Conservation (phyloP, 2,888 invertebrate species). For the Lepeophtheirus nordmannii region DNA sequence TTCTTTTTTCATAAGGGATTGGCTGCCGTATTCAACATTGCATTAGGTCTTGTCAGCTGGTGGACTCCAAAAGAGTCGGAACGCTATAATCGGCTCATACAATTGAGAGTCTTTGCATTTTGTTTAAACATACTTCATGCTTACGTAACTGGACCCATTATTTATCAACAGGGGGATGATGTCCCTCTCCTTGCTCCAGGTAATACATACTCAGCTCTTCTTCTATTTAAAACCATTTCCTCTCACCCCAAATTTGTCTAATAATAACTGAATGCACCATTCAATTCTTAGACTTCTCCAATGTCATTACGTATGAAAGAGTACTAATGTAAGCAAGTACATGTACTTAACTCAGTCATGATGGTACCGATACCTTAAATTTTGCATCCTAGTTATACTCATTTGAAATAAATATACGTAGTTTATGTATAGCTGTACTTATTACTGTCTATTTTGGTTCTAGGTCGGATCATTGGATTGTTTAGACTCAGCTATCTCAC, state of each 20-base stretch:
- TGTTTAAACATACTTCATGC: constrained; percentile 21
- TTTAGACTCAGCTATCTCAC: constrained; percentile 20
- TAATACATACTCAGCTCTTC: background rate
- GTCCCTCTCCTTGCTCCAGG: constrained; percentile 19
- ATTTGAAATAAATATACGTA: too few species aligned
- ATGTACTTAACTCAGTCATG: too few species aligned
- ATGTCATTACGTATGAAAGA: too few species aligned
- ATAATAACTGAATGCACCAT: background rate
- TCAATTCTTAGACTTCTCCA: background rate
- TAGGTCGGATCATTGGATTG: constrained; percentile 20
- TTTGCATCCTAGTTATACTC: too few species aligned
- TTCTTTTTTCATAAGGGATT: constrained; percentile 7
- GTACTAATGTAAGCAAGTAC: too few species aligned
- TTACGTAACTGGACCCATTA: constrained; percentile 22
- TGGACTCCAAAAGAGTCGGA: constrained; percentile 21
- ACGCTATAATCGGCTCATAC: constrained; percentile 19
- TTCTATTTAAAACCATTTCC: background rate
- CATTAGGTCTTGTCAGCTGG: constrained; percentile 19
- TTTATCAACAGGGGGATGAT: constrained; percentile 19
- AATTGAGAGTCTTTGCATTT: constrained; percentile 18
- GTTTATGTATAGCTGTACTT: too few species aligned
- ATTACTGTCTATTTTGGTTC: background rate
- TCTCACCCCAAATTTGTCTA: background rate
- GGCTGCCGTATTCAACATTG: constrained; percentile 20
- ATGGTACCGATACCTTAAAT: too few species aligned